Evolutionary conservation across 2,888 invertebrate species (phyloP), one percentile per base, ranked within the genome.

Genomic region (Chymomyza caudatula): DNA sequence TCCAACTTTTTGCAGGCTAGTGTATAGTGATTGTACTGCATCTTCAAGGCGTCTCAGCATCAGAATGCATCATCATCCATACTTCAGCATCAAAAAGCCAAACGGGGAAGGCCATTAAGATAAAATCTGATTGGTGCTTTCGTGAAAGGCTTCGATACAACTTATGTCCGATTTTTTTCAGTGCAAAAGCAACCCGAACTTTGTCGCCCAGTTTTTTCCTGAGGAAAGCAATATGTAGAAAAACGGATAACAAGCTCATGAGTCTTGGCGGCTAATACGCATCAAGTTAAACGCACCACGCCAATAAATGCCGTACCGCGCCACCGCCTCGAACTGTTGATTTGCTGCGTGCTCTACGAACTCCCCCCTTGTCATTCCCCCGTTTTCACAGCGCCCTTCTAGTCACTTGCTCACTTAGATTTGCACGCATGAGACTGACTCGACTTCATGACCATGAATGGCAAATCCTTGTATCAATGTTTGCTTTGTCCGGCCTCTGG

Each of bases 361-460:
- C 17, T 17, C 3, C 19, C 4, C 44, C 1, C 44, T 6, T 15
- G 0, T 5, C 47, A 37, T 11, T 37, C 37, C 5, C 15, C 19
- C 29, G 0, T 47, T 17, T 0, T 3, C 17, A 13, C 43, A 43
- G 15, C 47, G 15, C 17, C n/a, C 47, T 6, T 19, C n/a, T 17
- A 5, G 17, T 6, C 15, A 47, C 15, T 61, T 56, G 79, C 65
- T 67, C 53, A 59, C 65, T 74, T 76, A 74, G 77, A 82, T 74
- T 85, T 80, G 77, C 74, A 81, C 85, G 81, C 78, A 70, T 74
- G 74, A 69, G 67, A 37, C 37, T 37, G 37, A 37, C 5, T 19
- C 19, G 47, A 47, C 17, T 80, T 79, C 70, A 66, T 73, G 73
- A 19, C 4, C 11, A 37, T 37, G 37, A 37, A 37, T 37, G 13